Conservation (phyloP, 2,113 vertebrate genomes). For the Spea multiplicata region DNA sequence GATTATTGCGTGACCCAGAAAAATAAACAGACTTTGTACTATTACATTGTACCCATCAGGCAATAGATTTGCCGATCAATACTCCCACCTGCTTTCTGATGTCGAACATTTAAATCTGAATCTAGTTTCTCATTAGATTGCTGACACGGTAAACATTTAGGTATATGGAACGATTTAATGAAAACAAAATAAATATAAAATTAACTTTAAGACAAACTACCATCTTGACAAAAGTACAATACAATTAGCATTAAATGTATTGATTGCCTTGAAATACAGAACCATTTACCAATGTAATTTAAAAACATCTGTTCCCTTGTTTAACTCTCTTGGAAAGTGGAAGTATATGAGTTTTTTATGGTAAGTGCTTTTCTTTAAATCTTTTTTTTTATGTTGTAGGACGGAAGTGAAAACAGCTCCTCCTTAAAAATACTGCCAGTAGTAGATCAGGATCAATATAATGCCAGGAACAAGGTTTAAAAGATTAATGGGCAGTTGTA, state of each 20-base stretch:
- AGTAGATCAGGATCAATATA: conserved; percentile 54
- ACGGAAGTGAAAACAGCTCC: conserved; percentile 53
- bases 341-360: conserved; percentile 63
- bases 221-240: conserved; percentile 59
- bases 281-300: conserved; percentile 52
- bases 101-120: conserved; percentile 49
- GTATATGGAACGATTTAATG: conserved; percentile 53
- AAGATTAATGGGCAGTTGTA: conserved; percentile 55
- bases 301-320: conserved; percentile 55
- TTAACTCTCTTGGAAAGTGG: conserved; percentile 57
- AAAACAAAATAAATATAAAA: conserved; percentile 60
- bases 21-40: neutral
- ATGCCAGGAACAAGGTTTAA: conserved; percentile 55
- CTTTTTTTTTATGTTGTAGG: conserved; percentile 56
- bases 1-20: neutral
- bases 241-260: conserved; percentile 59
- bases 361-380: conserved; percentile 55
- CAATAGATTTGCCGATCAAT: conserved; percentile 1
- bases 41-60: neutral
- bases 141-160: conserved; percentile 45
- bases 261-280: conserved; percentile 53
- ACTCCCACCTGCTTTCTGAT: neutral
- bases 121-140: conserved; percentile 51
- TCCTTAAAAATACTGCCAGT: conserved; percentile 53
- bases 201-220: conserved; percentile 57